phyloP scores from a whole-genome alignment of 1,140 invertebrate genomes.

The Magallana gigas region DNA sequence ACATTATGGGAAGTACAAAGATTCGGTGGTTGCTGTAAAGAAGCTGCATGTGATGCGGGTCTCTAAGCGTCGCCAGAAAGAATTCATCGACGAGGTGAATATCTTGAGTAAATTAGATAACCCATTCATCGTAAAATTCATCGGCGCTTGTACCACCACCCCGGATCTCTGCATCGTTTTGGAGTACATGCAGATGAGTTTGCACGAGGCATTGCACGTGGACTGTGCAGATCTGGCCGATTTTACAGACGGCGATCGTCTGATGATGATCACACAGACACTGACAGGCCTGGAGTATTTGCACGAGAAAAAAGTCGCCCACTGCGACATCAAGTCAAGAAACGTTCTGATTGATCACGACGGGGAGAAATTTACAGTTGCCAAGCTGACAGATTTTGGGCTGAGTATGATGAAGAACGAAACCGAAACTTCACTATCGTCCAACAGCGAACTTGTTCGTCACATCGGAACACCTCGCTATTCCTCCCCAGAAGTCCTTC shows the following conservation, averaged over 20 bases:
- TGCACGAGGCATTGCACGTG: conserved; percentile 62
- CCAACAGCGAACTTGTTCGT: conserved; percentile 25
- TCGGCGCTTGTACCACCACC: conserved; percentile 57
- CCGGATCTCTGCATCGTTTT: conserved; percentile 64
- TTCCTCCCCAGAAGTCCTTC: conserved; percentile 61
- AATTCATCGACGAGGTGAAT: conserved; percentile 57
- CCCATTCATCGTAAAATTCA: conserved; percentile 60
- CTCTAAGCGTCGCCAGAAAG: conserved; percentile 47
- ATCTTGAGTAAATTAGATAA: conserved; percentile 57
- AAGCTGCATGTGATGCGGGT: conserved; percentile 53
- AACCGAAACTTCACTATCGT: conserved; percentile 47
- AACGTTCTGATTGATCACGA: conserved; percentile 51
- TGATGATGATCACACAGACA: conserved; percentile 53
- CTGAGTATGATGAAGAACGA: conserved; percentile 60
- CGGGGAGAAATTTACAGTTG: conserved; percentile 25
- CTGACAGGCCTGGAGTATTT: conserved; percentile 48
- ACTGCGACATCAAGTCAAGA: conserved; percentile 57
- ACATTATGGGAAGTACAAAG: conserved; percentile 56
- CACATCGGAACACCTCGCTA: conserved; percentile 62
- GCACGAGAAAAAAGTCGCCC: conserved; percentile 50
- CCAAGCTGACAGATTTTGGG: conserved; percentile 65
- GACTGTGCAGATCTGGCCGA: not conserved
- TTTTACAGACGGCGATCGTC: conserved; percentile 47
- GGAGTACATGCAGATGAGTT: conserved; percentile 64
- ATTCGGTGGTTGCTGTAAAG: conserved; percentile 61